Evolutionary conservation across 2,797 vertebrate species (phyloP).

Genomic region (Sebastes minor): DNA sequence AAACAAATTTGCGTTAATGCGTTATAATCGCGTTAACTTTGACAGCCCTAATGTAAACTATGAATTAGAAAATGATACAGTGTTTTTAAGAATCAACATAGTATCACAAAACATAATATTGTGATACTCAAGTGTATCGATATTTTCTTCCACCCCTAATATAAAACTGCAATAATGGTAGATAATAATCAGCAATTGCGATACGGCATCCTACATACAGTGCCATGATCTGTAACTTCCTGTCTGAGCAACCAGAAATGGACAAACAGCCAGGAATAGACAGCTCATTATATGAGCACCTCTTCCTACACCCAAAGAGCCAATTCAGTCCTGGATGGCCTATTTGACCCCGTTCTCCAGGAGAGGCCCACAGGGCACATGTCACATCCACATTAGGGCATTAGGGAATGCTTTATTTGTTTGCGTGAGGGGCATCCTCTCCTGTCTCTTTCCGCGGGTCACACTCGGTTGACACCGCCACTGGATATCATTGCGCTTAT

Average conservation of each 20-base stretch:
- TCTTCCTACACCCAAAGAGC: conserved; percentile 55
- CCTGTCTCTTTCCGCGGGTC: conserved; percentile 68
- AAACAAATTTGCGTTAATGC: no score
- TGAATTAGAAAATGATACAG: no score
- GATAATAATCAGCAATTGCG: not conserved
- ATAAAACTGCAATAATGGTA: not conserved
- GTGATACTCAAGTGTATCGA: no score
- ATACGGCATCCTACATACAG: not conserved
- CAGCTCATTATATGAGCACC: conserved; percentile 36
- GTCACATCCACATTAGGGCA: conserved; percentile 66
- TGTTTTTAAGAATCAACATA: no score
- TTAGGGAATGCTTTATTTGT: conserved; percentile 75
- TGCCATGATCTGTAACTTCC: not conserved
- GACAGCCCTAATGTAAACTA: no score
- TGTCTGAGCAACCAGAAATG: not conserved
- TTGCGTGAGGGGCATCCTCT: conserved; percentile 70
- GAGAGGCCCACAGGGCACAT: conserved; percentile 54
- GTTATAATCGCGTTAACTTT: no score
- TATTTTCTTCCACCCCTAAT: no score
- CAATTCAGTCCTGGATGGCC: conserved; percentile 64
- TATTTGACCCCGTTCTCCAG: conserved; percentile 73
- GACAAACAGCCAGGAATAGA: conserved; percentile 3
- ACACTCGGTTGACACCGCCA: conserved; percentile 71
- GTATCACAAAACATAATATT: no score
- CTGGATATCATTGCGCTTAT: conserved; percentile 78